phyloP scores from a whole-genome alignment of 2,797 vertebrate species.

The Oryzias dopingdopingensis region DNA sequence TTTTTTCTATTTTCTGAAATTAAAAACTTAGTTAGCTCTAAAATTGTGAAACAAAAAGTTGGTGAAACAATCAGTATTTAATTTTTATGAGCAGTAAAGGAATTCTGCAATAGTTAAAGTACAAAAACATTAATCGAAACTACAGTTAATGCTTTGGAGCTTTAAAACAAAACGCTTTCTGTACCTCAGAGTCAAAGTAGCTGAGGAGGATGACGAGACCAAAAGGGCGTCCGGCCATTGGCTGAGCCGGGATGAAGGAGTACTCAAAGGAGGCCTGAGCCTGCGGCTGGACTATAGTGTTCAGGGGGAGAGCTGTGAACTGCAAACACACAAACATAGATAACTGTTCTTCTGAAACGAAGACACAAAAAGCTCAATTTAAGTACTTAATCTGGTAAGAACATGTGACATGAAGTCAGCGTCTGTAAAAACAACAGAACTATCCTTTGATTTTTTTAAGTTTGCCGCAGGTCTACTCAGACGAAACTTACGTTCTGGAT shows the following conservation, averaged over 20 bases:
- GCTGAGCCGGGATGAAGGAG: conserved; percentile 79
- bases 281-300: conserved; percentile 68
- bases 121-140: too few relatives aligned
- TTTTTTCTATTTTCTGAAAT: too few relatives aligned
- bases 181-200: conserved; percentile 75
- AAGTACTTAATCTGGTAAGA: too few relatives aligned
- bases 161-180: not conserved
- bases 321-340: conserved; percentile 30
- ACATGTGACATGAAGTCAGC: too few relatives aligned
- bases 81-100: too few relatives aligned
- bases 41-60: too few relatives aligned
- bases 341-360: not conserved
- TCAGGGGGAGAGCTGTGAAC: conserved; percentile 80
- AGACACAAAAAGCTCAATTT: not conserved
- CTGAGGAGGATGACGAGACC: conserved; percentile 80
- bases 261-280: conserved; percentile 81
- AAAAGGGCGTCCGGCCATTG: conserved; percentile 78
- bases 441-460: too few relatives aligned
- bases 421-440: not conserved
- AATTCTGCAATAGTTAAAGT: too few relatives aligned
- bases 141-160: too few relatives aligned
- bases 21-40: too few relatives aligned
- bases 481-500: conserved; percentile 76
- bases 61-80: too few relatives aligned
- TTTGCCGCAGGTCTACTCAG: not conserved